phyloP scores from a whole-genome alignment of 2,888 invertebrate genomes.

The Drosophila koepferae region DNA sequence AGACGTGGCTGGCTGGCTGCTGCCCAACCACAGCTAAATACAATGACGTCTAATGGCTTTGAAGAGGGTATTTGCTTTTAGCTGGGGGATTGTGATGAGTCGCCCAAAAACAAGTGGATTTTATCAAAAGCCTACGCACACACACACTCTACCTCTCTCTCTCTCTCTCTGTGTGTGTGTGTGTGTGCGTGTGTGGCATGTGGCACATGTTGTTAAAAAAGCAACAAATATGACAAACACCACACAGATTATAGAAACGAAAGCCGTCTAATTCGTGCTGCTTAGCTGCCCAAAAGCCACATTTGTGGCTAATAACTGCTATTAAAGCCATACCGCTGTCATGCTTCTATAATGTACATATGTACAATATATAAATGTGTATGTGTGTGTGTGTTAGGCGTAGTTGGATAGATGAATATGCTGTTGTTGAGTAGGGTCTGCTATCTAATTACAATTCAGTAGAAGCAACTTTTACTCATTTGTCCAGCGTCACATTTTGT shows the following conservation, averaged over 20 bases:
- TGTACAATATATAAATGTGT: too few species aligned
- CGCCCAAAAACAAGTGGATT: conserved; percentile 61
- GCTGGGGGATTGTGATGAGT: conserved; percentile 1
- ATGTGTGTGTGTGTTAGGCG: neutral
- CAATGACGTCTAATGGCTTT: conserved; percentile 49
- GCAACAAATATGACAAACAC: conserved; percentile 43
- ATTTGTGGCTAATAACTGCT: conserved; percentile 43
- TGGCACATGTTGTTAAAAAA: conserved; percentile 13
- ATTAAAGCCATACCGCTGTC: conserved; percentile 29
- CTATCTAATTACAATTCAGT: conserved; percentile 33
- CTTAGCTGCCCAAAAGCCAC: conserved; percentile 41
- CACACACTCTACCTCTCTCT: too few species aligned
- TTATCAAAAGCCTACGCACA: conserved; percentile 55
- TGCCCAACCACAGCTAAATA: conserved; percentile 32
- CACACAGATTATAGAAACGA: conserved; percentile 36
- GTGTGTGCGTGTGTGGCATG: conserved; percentile 20
- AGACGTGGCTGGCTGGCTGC: conserved; percentile 36
- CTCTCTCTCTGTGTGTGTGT: neutral
- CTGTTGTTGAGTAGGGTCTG: conserved; percentile 2
- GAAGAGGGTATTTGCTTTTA: conserved; percentile 8
- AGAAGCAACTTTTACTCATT: conserved; percentile 36
- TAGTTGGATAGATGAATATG: neutral
- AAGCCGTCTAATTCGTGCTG: conserved; percentile 37
- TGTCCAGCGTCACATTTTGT: conserved; percentile 31
- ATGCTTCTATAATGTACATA: neutral